Percentiles rank a stretch among this genome's conserved stretches.
These are phyloP conservation scores for Drosophila buzzatii DNA, from an alignment of 2,888 invertebrate genomes.

Conservation along the genomic window DNA sequence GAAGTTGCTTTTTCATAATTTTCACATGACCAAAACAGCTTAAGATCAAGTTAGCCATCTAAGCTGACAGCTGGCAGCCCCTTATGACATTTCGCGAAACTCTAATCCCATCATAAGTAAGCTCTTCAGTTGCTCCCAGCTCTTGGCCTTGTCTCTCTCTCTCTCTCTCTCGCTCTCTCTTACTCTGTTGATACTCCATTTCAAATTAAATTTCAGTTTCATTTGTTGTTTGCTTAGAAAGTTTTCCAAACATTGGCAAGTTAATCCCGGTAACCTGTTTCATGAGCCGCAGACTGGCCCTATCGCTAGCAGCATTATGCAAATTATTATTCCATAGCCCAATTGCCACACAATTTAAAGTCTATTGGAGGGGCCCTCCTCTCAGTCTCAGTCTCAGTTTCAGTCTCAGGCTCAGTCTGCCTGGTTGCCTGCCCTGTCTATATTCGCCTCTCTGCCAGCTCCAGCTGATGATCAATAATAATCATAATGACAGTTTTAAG, in stretches of 20 bases:
- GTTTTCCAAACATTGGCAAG: constrained; percentile 75
- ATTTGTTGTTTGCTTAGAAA: constrained; percentile 66
- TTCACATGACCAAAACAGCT: constrained; percentile 80
- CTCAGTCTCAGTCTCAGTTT: no score
- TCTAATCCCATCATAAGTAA: constrained; percentile 75
- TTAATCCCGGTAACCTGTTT: constrained; percentile 75
- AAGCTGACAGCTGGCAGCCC: constrained; percentile 77
- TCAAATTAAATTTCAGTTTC: constrained; percentile 59
- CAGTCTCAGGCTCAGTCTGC: background rate
- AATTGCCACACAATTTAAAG: constrained; percentile 48
- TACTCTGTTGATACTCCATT: constrained; percentile 46
- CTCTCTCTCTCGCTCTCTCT: background rate
- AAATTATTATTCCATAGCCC: constrained; percentile 49
- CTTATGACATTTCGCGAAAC: constrained; percentile 71
- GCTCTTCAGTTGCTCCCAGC: constrained; percentile 37
- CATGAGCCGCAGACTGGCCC: constrained; percentile 31
- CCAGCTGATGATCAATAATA: constrained; percentile 73
- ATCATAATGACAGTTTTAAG: constrained; percentile 79
- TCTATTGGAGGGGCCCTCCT: constrained; percentile 35
- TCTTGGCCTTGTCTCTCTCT: constrained; percentile 5
- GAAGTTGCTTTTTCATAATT: constrained; percentile 68
- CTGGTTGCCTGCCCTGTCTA: background rate
- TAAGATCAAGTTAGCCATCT: constrained; percentile 79
- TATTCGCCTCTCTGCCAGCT: background rate
- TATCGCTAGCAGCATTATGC: constrained; percentile 58